These are phyloP conservation scores for Podarcis lilfordi DNA, from an alignment of 2,797 vertebrate species.

Conservation along the genomic window DNA sequence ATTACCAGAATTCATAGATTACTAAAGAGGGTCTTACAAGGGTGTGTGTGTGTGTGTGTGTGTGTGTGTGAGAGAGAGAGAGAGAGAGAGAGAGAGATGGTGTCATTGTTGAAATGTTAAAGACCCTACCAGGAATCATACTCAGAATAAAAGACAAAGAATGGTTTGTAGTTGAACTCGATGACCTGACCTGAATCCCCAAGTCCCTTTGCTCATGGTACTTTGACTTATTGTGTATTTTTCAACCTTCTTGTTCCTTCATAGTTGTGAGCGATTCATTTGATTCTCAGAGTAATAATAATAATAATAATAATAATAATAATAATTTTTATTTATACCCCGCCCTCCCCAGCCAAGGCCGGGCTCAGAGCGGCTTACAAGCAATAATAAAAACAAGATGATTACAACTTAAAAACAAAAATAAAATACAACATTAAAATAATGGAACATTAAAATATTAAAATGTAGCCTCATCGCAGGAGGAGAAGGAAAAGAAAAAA, in stretches of 20 bases:
- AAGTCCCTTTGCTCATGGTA: constrained; percentile 62
- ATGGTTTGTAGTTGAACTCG: constrained; percentile 75
- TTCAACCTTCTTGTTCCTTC: constrained; percentile 60
- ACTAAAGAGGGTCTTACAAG: constrained; percentile 46
- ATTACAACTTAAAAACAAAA: too few species aligned
- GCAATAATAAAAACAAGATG: too few species aligned
- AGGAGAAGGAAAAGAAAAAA: too few species aligned
- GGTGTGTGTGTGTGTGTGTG: not conserved
- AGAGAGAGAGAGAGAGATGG: constrained; percentile 19
- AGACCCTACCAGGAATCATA: constrained; percentile 60
- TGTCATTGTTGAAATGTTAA: constrained; percentile 67
- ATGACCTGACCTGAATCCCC: constrained; percentile 66
- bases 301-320: too few species aligned
- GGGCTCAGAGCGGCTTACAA: too few species aligned
- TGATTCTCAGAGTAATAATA: constrained; percentile 64
- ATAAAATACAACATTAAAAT: too few species aligned
- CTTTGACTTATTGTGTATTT: constrained; percentile 69
- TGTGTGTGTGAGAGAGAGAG: not conserved
- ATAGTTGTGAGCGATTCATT: constrained; percentile 68
- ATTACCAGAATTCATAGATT: constrained; percentile 1
- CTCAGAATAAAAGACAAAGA: constrained; percentile 70
- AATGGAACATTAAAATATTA: too few species aligned
- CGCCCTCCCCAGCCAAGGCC: too few species aligned
- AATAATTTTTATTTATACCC: too few species aligned
- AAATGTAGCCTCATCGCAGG: too few species aligned